phyloP scores from a whole-genome alignment of 2,797 vertebrate genomes.

The Urocyon cinereoargenteus region DNA sequence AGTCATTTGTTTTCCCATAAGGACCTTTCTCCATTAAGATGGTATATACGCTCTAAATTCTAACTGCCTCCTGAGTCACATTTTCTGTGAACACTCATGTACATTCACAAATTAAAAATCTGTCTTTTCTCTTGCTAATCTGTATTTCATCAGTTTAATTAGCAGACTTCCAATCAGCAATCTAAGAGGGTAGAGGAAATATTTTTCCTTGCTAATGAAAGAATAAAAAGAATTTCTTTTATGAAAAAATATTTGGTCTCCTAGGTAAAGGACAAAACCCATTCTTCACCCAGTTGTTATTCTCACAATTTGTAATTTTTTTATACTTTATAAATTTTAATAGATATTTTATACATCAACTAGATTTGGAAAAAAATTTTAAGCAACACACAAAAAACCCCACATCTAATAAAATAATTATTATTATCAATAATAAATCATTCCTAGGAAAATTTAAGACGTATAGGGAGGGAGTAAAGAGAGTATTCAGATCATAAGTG shows the following conservation, averaged over 20 bases:
- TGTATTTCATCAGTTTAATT: not conserved
- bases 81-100: not conserved
- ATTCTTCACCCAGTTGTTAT: not conserved
- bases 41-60: not conserved
- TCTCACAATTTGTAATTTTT: not conserved
- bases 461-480: not conserved
- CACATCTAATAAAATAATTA: not conserved
- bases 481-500: not conserved
- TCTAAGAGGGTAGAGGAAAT: not conserved
- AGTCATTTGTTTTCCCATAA: not conserved
- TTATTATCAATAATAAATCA: not conserved
- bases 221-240: not conserved
- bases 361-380: conserved; percentile 4
- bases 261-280: conserved; percentile 11
- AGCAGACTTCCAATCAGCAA: not conserved
- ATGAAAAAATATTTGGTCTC: not conserved
- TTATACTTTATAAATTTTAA: not conserved
- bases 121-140: not conserved
- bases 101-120: not conserved
- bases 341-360: not conserved
- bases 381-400: conserved; percentile 11
- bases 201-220: not conserved
- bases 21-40: not conserved
- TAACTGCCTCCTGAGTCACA: not conserved
- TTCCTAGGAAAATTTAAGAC: not conserved